Percentiles rank a stretch among this genome's conserved stretches.
Evolutionary conservation across 2,888 invertebrate species (phyloP).

Genomic region (Amorpha juglandis): DNA sequence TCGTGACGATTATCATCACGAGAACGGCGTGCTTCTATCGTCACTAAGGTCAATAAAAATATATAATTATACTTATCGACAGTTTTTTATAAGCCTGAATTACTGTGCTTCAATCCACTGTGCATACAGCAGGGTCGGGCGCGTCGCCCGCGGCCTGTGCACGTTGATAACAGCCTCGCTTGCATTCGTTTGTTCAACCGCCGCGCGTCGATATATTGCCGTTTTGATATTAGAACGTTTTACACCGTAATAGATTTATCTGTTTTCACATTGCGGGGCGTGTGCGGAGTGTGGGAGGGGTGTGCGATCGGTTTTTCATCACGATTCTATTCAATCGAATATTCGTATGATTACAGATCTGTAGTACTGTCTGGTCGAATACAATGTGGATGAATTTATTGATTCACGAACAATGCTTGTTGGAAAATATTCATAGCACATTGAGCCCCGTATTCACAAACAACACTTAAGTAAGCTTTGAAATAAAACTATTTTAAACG

Average conservation of each 20-base stretch:
- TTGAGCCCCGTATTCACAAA: too few species aligned
- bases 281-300: background rate
- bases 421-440: too few species aligned
- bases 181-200: constrained; percentile 37
- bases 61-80: too few species aligned
- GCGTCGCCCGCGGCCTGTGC: constrained; percentile 31
- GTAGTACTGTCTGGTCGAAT: background rate
- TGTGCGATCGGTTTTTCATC: background rate
- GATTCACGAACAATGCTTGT: background rate
- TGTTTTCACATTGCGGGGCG: background rate
- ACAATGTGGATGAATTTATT: background rate
- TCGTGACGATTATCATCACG: too few species aligned
- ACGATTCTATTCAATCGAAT: constrained; percentile 8
- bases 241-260: constrained; percentile 23
- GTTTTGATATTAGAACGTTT: constrained; percentile 15
- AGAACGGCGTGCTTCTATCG: too few species aligned
- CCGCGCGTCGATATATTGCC: constrained; percentile 21
- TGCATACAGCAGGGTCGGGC: constrained; percentile 12
- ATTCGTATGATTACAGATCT: background rate
- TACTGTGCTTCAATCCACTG: constrained; percentile 28
- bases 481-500: too few species aligned
- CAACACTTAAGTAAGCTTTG: too few species aligned
- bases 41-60: too few species aligned
- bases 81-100: too few species aligned
- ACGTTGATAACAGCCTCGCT: constrained; percentile 37